Evolutionary conservation across 2,113 vertebrate species (phyloP).

Genomic region (Tringa solitaria): DNA sequence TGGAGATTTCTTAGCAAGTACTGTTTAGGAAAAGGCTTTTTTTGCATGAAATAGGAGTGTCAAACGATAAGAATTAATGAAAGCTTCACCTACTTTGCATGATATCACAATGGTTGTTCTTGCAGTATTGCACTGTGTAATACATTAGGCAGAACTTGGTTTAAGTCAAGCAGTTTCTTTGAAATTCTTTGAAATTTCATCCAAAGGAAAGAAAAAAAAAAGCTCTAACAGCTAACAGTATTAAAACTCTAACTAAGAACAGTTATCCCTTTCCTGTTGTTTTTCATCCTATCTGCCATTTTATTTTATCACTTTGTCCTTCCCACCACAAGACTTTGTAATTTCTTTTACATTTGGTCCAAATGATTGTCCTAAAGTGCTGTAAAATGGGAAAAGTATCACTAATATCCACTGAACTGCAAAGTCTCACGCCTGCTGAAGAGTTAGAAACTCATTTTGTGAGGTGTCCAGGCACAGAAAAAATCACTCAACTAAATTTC

Average conservation of each 20-base stretch:
- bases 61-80: background rate
- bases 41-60: background rate
- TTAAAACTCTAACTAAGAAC: background rate
- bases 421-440: background rate
- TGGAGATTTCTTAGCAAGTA: background rate
- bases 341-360: background rate
- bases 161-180: background rate
- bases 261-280: background rate
- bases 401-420: background rate
- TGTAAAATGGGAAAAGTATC: background rate
- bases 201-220: background rate
- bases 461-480: background rate
- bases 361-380: background rate
- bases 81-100: background rate
- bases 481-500: background rate
- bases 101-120: background rate
- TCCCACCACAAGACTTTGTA: background rate
- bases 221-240: background rate
- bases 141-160: background rate
- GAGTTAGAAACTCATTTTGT: background rate
- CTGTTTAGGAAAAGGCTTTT: background rate
- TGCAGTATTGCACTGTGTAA: background rate
- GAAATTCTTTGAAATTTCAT: background rate
- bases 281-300: background rate
- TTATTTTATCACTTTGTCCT: background rate